These are phyloP conservation scores for Aphelenchoides bicaudatus DNA, from an alignment of 2,888 invertebrate genomes.

Conservation along the genomic window DNA sequence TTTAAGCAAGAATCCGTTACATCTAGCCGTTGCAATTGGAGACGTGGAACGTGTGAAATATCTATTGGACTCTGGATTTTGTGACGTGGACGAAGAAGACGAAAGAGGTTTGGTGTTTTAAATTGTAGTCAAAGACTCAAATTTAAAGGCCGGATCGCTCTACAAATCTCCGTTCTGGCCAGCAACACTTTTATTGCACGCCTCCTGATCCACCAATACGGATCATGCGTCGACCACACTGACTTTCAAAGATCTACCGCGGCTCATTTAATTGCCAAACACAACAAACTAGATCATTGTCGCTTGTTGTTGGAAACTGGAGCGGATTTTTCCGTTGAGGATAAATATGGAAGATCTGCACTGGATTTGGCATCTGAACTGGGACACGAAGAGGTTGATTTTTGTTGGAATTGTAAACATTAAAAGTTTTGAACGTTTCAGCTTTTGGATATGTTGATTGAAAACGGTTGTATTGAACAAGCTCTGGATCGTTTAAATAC, in stretches of 20 bases:
- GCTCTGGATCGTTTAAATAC: background rate
- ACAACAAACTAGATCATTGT: constrained; percentile 20
- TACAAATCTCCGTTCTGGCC: constrained; percentile 21
- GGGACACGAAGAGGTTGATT: constrained; percentile 60
- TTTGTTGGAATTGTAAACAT: background rate
- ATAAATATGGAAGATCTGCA: constrained; percentile 63
- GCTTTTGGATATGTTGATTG: constrained; percentile 9
- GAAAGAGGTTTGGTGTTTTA: constrained; percentile 22
- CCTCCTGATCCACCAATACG: constrained; percentile 19
- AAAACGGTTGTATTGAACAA: background rate
- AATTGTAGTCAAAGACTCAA: background rate
- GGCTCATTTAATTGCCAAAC: constrained; percentile 24
- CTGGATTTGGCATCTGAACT: constrained; percentile 65
- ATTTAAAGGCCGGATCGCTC: constrained; percentile 25
- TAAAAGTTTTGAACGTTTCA: background rate
- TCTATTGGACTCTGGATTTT: constrained; percentile 9
- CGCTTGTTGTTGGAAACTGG: constrained; percentile 19
- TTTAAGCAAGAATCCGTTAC: constrained; percentile 21
- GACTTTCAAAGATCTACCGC: constrained; percentile 24
- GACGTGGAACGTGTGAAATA: constrained; percentile 18
- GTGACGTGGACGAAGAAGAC: constrained; percentile 24
- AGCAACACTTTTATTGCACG: constrained; percentile 11
- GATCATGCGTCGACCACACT: constrained; percentile 20
- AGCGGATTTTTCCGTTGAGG: constrained; percentile 38
- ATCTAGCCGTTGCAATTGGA: constrained; percentile 24